A percentile compares a stretch with the other conserved stretches of the same genome.
Conservation (phyloP, 1,140 invertebrate species). For the Meloidogyne hapla region DNA sequence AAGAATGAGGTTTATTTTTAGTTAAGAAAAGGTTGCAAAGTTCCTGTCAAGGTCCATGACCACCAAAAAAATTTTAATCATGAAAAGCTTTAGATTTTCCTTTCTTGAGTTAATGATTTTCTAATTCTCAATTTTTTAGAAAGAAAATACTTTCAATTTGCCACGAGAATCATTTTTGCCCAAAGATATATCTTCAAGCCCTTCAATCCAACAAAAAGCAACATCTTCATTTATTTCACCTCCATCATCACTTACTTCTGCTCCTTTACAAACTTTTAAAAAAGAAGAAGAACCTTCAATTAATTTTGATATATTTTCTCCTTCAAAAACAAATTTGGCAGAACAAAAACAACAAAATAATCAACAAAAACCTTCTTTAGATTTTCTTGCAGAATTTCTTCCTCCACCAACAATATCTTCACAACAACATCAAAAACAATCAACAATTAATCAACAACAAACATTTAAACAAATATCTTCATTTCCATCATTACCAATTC, state of each 20-base stretch:
- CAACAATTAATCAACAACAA: slow-evolving; percentile 8
- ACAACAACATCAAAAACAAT: not conserved
- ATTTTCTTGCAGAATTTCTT: slow-evolving; percentile 27
- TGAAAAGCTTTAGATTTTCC: no score
- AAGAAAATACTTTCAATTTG: not conserved
- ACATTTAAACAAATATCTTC: not conserved
- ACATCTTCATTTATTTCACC: not conserved
- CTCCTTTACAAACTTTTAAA: not conserved
- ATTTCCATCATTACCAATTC: slow-evolving; percentile 22
- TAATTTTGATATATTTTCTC: slow-evolving; percentile 1
- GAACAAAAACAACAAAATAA: not conserved
- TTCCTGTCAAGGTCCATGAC: no score
- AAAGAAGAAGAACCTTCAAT: not conserved
- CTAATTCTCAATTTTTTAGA: no score
- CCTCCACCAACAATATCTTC: not conserved
- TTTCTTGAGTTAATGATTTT: no score
- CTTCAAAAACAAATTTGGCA: not conserved
- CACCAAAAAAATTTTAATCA: no score
- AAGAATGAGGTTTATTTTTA: not conserved
- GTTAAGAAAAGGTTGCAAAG: no score
- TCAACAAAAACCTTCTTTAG: not conserved
- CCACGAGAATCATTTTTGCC: not conserved
- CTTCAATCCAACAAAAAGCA: not conserved
- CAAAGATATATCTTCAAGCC: not conserved
- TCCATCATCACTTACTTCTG: not conserved